Conservation (phyloP, 1,140 invertebrate genomes). For the Drosophila insularis region DNA sequence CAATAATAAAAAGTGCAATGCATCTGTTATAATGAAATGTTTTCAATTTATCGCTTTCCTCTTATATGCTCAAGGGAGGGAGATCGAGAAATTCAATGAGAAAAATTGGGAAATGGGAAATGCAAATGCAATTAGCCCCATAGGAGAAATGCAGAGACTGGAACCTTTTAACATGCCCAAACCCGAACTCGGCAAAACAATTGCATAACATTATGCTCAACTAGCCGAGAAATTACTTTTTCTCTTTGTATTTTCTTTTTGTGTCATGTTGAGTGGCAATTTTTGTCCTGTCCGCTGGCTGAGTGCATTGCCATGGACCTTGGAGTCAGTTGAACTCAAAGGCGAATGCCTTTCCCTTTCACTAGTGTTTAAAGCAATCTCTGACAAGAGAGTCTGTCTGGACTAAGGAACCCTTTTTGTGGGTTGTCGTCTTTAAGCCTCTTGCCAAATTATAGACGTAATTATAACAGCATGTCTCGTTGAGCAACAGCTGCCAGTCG, state of each 20-base stretch:
- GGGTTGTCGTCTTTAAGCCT: slow-evolving; percentile 24
- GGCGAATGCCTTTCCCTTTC: slow-evolving; percentile 34
- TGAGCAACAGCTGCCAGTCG: slow-evolving; percentile 64
- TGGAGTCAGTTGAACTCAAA: background rate
- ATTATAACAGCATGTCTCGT: slow-evolving; percentile 55
- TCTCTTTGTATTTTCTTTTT: slow-evolving; percentile 14
- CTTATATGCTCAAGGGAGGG: background rate
- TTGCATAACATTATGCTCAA: slow-evolving; percentile 76
- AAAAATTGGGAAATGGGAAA: slow-evolving; percentile 3
- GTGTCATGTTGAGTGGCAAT: slow-evolving; percentile 33
- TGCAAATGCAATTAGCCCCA: slow-evolving; percentile 21
- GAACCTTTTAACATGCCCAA: slow-evolving; percentile 39
- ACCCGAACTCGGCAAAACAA: slow-evolving; percentile 56
- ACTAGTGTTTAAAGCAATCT: slow-evolving; percentile 35
- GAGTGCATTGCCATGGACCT: slow-evolving; percentile 13
- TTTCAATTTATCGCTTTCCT: background rate
- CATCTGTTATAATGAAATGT: background rate
- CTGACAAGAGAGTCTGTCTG: background rate
- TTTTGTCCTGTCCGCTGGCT: slow-evolving; percentile 37
- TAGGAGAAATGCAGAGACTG: slow-evolving; percentile 9
- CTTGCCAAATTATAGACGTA: slow-evolving; percentile 65
- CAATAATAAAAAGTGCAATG: slow-evolving; percentile 7
- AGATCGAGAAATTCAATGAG: background rate
- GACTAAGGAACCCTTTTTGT: slow-evolving; percentile 17
- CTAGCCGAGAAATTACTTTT: slow-evolving; percentile 75